Evolutionary conservation across 1,140 invertebrate genomes (phyloP).

Genomic region (Aplysia californica): DNA sequence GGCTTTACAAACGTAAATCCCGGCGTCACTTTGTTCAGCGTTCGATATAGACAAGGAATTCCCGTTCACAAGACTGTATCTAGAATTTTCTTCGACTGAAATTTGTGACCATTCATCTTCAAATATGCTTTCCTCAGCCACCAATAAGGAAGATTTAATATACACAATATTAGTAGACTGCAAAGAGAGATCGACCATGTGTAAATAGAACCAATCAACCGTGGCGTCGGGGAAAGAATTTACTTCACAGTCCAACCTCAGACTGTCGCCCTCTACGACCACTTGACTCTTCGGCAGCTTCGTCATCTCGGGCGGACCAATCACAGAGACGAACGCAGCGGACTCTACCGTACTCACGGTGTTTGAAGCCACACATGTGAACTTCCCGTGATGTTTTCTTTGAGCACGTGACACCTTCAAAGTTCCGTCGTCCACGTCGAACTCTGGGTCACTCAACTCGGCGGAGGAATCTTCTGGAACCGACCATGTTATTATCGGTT

Average conservation of each 20-base stretch:
- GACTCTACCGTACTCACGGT: not conserved
- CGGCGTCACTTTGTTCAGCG: not conserved
- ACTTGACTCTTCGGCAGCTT: not conserved
- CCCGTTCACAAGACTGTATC: slow-evolving; percentile 1
- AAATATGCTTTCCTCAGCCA: too few species aligned
- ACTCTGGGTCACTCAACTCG: not conserved
- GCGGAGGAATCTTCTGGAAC: not conserved
- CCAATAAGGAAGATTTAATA: too few species aligned
- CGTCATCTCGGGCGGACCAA: not conserved
- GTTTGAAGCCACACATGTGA: slow-evolving; percentile 11
- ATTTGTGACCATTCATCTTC: too few species aligned
- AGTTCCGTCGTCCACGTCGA: not conserved
- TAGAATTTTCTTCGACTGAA: not conserved
- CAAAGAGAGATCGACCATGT: slow-evolving; percentile 9
- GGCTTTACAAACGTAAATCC: slow-evolving; percentile 8
- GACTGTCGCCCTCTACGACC: not conserved
- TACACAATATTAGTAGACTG: slow-evolving; percentile 1
- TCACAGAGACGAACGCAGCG: not conserved
- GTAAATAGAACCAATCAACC: slow-evolving; percentile 7
- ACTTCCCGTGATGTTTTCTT: not conserved
- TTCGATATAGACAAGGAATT: not conserved
- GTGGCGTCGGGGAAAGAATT: not conserved
- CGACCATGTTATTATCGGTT: not conserved
- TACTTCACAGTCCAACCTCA: not conserved
- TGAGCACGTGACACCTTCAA: not conserved